Conservation (phyloP, 2,888 invertebrate species). For the Ochropacha duplaris region DNA sequence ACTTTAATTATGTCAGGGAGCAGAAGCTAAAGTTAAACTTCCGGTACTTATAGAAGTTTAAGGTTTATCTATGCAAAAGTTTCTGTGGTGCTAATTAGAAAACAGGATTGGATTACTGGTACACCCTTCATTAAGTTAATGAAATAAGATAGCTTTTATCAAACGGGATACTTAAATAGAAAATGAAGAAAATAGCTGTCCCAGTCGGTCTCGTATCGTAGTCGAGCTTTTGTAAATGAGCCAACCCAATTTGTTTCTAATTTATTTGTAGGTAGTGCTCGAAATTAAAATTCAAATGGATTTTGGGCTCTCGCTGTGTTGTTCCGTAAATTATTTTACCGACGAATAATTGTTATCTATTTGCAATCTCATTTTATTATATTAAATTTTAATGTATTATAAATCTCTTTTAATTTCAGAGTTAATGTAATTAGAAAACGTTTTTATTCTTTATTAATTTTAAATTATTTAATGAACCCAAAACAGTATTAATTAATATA, state of each 20-base stretch:
- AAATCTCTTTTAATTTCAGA: too few relatives aligned
- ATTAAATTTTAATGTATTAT: background rate
- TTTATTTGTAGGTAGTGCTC: conserved; percentile 36
- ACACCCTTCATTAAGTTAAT: conserved; percentile 68
- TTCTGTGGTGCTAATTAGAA: conserved; percentile 57
- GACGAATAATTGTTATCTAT: conserved; percentile 14
- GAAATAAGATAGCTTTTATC: conserved; percentile 66
- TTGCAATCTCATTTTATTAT: background rate
- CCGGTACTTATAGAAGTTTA: conserved; percentile 11
- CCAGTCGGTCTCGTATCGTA: conserved; percentile 19
- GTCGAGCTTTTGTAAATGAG: conserved; percentile 29
- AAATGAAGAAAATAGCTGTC: conserved; percentile 50
- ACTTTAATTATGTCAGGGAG: conserved; percentile 2
- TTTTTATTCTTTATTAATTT: background rate
- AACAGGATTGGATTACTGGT: conserved; percentile 58
- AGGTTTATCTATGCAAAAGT: conserved; percentile 31
- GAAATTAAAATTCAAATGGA: conserved; percentile 43
- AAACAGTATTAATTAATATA: conserved; percentile 29
- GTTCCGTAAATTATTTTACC: conserved; percentile 32
- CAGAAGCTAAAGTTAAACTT: background rate
- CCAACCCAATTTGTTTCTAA: conserved; percentile 44
- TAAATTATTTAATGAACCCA: background rate
- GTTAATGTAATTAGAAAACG: background rate
- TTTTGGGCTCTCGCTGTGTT: conserved; percentile 27
- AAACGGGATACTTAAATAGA: conserved; percentile 49